These are phyloP conservation scores for Probaryconus sp. DNA, from an alignment of 1,140 invertebrate species.

Conservation along the genomic window DNA sequence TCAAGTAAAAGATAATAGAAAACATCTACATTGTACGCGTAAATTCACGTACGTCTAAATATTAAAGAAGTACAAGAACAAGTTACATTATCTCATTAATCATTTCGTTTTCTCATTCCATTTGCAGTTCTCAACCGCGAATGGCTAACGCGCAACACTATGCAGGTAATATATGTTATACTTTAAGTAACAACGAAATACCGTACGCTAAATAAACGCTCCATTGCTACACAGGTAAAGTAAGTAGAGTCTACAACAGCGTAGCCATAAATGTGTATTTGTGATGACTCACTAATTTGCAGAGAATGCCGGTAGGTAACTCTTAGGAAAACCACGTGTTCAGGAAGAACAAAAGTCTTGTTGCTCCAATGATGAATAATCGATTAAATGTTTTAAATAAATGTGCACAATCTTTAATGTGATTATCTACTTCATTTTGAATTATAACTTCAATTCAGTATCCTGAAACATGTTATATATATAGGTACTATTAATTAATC, in stretches of 20 bases:
- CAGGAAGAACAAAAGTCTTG: conserved; percentile 28
- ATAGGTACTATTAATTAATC: conserved; percentile 8
- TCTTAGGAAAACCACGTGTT: conserved; percentile 35
- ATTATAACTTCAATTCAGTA: no score
- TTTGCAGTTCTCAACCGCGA: conserved; percentile 1
- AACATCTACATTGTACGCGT: not conserved
- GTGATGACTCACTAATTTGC: conserved; percentile 48
- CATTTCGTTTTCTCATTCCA: conserved; percentile 25
- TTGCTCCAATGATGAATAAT: conserved; percentile 28
- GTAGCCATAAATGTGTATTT: conserved; percentile 51
- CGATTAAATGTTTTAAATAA: conserved; percentile 14
- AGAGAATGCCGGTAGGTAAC: conserved; percentile 28
- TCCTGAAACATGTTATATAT: no score
- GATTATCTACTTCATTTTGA: no score
- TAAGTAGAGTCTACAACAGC: conserved; percentile 24
- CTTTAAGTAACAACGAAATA: conserved; percentile 54
- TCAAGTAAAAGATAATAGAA: not conserved
- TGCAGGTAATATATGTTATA: conserved; percentile 52
- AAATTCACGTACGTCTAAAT: not conserved
- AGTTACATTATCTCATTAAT: conserved; percentile 42
- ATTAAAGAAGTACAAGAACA: conserved; percentile 9
- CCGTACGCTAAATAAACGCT: conserved; percentile 57
- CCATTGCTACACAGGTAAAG: conserved; percentile 24
- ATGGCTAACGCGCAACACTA: conserved; percentile 49
- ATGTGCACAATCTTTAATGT: no score